Base-by-base conservation (phyloP, 2,113 vertebrate species). In the Syrrhaptes paradoxus region DNA sequence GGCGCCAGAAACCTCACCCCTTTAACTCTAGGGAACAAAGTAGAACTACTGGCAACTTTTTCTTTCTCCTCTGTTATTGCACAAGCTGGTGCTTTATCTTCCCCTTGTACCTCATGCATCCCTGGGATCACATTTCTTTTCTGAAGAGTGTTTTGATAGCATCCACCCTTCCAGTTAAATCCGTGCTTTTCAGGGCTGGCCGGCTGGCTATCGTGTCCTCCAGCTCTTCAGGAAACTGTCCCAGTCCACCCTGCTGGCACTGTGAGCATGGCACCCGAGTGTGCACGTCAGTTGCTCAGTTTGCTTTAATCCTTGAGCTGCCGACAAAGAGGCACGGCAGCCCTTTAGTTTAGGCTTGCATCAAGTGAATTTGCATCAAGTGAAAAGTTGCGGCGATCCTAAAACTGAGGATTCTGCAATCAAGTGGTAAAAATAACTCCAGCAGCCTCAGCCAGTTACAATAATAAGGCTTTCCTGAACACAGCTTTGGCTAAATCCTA, bases 1-100 rank as follows among this genome's bases (percentile, higher is more conserved):
- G 61, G 34, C 3, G 82, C 95, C 95, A 97, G 93, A 86, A 97
- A 65, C 94, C 94, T 96, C 95, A 88, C 88, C 90, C 82, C 72
- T 94, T 71, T 93, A 93, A 95, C 82, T 94, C 57, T 75, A 93
- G 79, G 85, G 93, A 94, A 71, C 0, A 10, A 92, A 83, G 82
- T 26, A 61, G 63, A 87, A 49, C 76, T 90, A 93, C 67, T 90
- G 85, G 90, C 78, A 97, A 63, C 16, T 2, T 74, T 74, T 67
- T 77, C 13, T 67, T 77, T 65, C 46, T 63, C 21, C 31, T 79
- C 55, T 26, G 45, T 54, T 61, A 61, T n/a, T 75, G 76, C 76
- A 87, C 66, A 87, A 78, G 52, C 45, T 77, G 48, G 17, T 75
- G 45, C 29, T 89, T 87, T 73, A 34, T 84, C 59, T 93, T 84